Conservation (phyloP, 2,797 vertebrate genomes). For the Sphaeramia orbicularis region DNA sequence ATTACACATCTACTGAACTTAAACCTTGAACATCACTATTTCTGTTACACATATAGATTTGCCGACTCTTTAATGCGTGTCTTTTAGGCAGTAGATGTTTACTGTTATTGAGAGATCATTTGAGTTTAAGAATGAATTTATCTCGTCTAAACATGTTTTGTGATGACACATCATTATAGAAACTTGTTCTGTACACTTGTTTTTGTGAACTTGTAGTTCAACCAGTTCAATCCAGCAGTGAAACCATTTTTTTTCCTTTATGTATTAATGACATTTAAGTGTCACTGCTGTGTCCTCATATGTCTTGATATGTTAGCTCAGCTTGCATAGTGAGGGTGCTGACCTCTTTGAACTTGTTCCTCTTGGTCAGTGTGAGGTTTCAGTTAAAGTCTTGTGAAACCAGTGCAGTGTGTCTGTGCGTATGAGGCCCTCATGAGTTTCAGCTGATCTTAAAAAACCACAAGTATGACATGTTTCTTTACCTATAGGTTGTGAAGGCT, state of each 20-base stretch:
- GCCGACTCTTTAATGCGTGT: neutral
- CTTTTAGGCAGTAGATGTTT: neutral
- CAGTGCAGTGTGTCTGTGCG: neutral
- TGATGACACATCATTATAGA: conserved; percentile 2
- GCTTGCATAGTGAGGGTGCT: neutral
- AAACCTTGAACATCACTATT: neutral
- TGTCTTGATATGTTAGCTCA: neutral
- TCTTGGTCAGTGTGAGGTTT: conserved; percentile 5
- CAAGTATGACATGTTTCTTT: conserved; percentile 16
- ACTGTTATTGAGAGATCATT: neutral
- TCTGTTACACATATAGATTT: neutral
- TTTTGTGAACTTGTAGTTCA: neutral
- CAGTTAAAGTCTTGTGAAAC: conserved; percentile 35
- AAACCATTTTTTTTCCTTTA: neutral
- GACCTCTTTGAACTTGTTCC: conserved; percentile 2
- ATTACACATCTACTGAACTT: neutral
- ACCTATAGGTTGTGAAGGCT: conserved; percentile 1
- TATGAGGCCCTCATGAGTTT: conserved; percentile 27
- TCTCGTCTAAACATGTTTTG: conserved; percentile 6
- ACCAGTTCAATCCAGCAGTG: neutral
- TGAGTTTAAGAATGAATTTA: neutral
- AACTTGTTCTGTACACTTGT: conserved; percentile 12
- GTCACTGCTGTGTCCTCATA: neutral
- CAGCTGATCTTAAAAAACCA: conserved; percentile 53
- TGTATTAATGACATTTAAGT: neutral